Conservation (phyloP, 2,888 invertebrate species). For the Gymnosoma rotundatum region DNA sequence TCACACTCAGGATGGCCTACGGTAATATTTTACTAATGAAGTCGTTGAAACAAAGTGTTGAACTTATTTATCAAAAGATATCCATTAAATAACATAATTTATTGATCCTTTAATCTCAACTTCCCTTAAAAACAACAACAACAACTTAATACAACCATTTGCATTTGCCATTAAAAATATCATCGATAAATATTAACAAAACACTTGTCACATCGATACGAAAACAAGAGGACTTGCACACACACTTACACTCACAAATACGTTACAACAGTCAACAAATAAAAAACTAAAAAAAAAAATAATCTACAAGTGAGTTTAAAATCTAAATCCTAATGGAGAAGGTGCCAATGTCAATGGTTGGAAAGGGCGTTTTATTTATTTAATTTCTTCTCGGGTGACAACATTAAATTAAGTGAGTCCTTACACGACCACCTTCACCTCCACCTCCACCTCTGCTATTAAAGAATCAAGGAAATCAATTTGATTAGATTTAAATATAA, state of each 20-base stretch:
- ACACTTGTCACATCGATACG: constrained; percentile 78
- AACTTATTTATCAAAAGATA: not conserved
- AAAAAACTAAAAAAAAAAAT: not conserved
- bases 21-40: too few species aligned
- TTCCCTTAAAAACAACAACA: not conserved
- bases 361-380: constrained; percentile 53
- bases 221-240: not conserved
- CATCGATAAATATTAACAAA: constrained; percentile 79
- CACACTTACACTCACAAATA: constrained; percentile 44
- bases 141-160: constrained; percentile 54
- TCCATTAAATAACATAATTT: not conserved
- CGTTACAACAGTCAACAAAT: constrained; percentile 14
- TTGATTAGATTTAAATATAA: constrained; percentile 82
- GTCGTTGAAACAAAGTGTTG: too few species aligned
- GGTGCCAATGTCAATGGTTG: constrained; percentile 42
- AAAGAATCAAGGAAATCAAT: constrained; percentile 77
- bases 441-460: not conserved
- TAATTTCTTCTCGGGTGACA: constrained; percentile 42
- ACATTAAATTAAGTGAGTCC: constrained; percentile 69
- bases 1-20: too few species aligned
- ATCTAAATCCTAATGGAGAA: constrained; percentile 54
- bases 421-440: constrained; percentile 16
- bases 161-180: constrained; percentile 48
- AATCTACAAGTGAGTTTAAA: constrained; percentile 49
- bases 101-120: not conserved